Evolutionary conservation across 2,113 vertebrate species (phyloP).

Genomic region (Larimichthys polyactis): DNA sequence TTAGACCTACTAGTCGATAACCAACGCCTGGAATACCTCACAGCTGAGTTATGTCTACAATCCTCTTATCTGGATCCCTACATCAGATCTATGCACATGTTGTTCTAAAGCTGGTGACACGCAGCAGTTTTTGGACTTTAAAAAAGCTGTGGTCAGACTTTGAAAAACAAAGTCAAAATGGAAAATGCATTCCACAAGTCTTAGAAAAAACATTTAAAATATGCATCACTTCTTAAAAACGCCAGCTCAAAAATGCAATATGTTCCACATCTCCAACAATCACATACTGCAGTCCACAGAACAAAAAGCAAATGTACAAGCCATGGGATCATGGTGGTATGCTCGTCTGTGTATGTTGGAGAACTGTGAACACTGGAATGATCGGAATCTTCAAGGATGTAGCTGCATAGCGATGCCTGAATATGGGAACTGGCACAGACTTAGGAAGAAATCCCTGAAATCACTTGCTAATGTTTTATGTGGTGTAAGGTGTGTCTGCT

Average conservation of each 20-base stretch:
- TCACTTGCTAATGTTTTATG: constrained; percentile 16
- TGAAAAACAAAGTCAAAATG: constrained; percentile 12
- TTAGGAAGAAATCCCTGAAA: constrained; percentile 14
- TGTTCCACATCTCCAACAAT: constrained; percentile 27
- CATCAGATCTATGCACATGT: constrained; percentile 24
- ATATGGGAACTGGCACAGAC: constrained; percentile 17
- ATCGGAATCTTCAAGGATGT: constrained; percentile 39
- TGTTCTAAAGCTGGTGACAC: neutral
- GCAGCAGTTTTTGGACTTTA: neutral
- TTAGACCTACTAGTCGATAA: neutral
- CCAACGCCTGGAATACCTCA: neutral
- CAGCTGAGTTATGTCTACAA: constrained; percentile 12
- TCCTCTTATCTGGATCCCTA: constrained; percentile 32
- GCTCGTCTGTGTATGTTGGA: constrained; percentile 58
- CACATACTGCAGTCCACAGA: constrained; percentile 31
- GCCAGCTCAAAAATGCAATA: constrained; percentile 27
- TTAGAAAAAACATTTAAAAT: neutral
- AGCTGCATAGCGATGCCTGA: constrained; percentile 14
- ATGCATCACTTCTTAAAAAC: neutral
- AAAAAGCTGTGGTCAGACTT: neutral
- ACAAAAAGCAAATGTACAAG: constrained; percentile 51
- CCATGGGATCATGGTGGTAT: constrained; percentile 40
- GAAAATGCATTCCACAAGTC: neutral
- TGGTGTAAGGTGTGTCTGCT: constrained; percentile 32
- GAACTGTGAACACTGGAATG: constrained; percentile 40